Evolutionary conservation across 2,113 vertebrate species (phyloP), one percentile per base, ranked within the genome.

Genomic region (Perca fluviatilis): DNA sequence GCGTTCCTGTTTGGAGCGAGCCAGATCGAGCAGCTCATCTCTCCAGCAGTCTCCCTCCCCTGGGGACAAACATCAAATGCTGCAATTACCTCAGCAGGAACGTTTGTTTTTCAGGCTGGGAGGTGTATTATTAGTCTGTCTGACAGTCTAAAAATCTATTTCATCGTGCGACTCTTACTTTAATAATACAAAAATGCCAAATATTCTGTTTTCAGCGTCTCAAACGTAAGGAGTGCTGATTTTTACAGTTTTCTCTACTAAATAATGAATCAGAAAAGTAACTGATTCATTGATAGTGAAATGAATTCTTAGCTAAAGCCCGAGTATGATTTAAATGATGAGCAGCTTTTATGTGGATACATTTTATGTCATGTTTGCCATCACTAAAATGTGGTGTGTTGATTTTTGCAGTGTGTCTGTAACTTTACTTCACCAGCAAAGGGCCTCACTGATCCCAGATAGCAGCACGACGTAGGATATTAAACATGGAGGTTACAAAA

Each of bases 1-100:
- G 40, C 95, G 91, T 0, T 93, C 94, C 84, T 97, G 97, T 83
- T 97, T 97, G 9, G 97, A 97, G 83, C 94, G 96, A 36, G 95
- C 91, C 15, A 96, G 89, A 2, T 95, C 94, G 57, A 98, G 95
- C 60, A 98, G 92, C 18, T 97, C 96, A 18, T 98, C 96, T 74
- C 96, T 97, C 83, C 96, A 95, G 82, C 87, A 93, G 43, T 95
- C 95, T 69, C 94, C 96, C 86, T 97, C 97, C 43, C 88, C 98
- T 98, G 91, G 74, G 68, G 51, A 60, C 60, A 68, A 57, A 72
- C 4, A 67, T 15, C 30, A 61, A 56, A 27, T 3, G 40, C 57
- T 60, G 62, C 11, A n/a, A 7, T 79, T 57, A 76, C 54, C n/a
- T 79, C 30, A 25, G 76, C 46, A 53, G 43, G 14, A 66, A 63